These are phyloP conservation scores for Mionectes macconnelli DNA, from an alignment of 2,113 vertebrate species.

Conservation along the genomic window DNA sequence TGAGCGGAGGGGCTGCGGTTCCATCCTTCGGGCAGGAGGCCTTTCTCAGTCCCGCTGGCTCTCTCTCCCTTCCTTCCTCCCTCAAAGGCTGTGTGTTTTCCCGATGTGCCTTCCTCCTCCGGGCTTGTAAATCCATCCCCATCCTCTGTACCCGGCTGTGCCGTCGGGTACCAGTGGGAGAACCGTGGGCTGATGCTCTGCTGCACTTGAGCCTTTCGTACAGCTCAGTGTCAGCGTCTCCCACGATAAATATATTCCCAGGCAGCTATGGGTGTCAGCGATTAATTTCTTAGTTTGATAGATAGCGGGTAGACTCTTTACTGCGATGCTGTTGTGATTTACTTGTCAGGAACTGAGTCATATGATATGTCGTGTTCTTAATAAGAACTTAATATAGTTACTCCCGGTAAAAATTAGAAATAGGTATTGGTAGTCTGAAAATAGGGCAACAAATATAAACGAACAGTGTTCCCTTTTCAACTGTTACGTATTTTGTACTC, in stretches of 20 bases:
- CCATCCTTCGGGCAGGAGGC: neutral
- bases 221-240: neutral
- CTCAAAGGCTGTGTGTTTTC: neutral
- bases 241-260: neutral
- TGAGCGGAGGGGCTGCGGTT: neutral
- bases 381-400: neutral
- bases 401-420: neutral
- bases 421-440: neutral
- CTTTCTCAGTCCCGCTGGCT: neutral
- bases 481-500: neutral
- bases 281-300: neutral
- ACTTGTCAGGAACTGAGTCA: neutral
- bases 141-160: neutral
- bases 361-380: neutral
- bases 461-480: neutral
- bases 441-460: neutral
- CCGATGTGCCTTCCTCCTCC: neutral
- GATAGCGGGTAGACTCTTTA: neutral
- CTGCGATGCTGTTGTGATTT: neutral
- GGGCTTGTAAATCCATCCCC: neutral
- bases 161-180: neutral
- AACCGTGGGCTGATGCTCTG: neutral
- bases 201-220: neutral
- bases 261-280: neutral
- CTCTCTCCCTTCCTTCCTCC: too few relatives aligned